Evolutionary conservation across 1,140 invertebrate species (phyloP), one percentile per base, ranked within the genome.

Genomic region (Pteromalus puparum): DNA sequence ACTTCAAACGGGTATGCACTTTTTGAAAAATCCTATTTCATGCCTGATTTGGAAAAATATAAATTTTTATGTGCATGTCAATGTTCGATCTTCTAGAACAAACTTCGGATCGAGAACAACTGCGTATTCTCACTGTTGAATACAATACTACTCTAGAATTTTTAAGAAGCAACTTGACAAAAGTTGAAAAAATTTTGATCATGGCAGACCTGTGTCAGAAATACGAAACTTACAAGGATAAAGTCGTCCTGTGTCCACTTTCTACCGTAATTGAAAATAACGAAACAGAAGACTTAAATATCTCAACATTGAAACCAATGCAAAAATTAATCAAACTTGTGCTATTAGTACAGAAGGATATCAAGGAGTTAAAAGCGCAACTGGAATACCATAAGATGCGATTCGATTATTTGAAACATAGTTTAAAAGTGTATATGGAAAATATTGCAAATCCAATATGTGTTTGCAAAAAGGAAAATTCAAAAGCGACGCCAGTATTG

Each of bases 161-260:
- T 79, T 86, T 91, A n/a, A 72, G 83, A 74, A 34, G 77, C 13
- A 82, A 88, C 26, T n/a, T 79, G 18, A 80, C 81, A 61, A 90
- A 89, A 67, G 82, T 86, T 42, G 67, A 88, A 67, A 81, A 73
- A 21, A 72, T 90, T 34, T 81, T 89, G 21, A 87, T 5, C n/a
- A 48, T 90, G 0, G 61, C 90, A 13, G 68, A 89, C 48, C 88
- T 89, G 12, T 92, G 91, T 85, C 80, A 86, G 73, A 92, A 91
- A 73, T 92, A 89, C 26, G 91, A 93, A 85, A 89, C 87, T 0
- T 78, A 86, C 26, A 73, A 89, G 61, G 91, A 92, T 42, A 89
- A 89, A 81, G 75, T 90, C 73, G 24, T 89, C 81, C 83, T 87
- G 7, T 87, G 82, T 28, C 61, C 76, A 15, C 24, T 70, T n/a